Base-by-base conservation (phyloP, 2,797 vertebrate species). In the Crenuchus spilurus region DNA sequence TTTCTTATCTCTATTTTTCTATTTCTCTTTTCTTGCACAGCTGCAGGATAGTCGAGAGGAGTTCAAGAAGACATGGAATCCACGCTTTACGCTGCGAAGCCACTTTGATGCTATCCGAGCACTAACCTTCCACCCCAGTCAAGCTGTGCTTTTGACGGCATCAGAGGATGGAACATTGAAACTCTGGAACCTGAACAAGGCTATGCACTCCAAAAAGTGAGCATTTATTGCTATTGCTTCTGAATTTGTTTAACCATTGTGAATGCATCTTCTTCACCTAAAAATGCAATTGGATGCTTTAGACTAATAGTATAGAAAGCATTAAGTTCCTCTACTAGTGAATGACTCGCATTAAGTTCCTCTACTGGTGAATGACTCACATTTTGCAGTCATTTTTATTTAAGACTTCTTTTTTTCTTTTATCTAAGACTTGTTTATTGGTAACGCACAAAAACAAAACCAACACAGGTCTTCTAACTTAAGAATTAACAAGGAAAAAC, bases 121-220 rank as follows among this genome's bases (percentile, higher is more conserved):
- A 0, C 73, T 97, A 87, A 94, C 92, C 10, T 97, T 97, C 85
- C 95, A 96, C 86, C 95, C 94, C 33, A 89, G 84, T 74, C 94
- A 96, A 78, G 91, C 95, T 0, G 96, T 95, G 4, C 82, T 97
- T 76, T 86, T 97, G 83, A 95, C 94, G 0, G 95, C 95, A 26
- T 96, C 95, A 0, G 96, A 97, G 84, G 96, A 97, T 0, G 95
- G 95, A 26, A 97, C 96, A 0, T 88, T 96, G 67, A 97, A 96
- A 64, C 93, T 97, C 24, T 97, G 96, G 95, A 96, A 96, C 89
- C 93, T 96, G 57, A 96, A 96, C 88, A 96, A 96, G 75, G 92
- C 96, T 0, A 94, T 94, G 72, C 89, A 94, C 7, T 94, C 95
- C 49, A 96, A 96, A 83, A 97, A 96, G 96, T 96, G 86, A 89